Percentiles rank a stretch among this genome's conserved stretches.
phyloP scores from a whole-genome alignment of 2,888 invertebrate genomes.

The Icerya purchasi region DNA sequence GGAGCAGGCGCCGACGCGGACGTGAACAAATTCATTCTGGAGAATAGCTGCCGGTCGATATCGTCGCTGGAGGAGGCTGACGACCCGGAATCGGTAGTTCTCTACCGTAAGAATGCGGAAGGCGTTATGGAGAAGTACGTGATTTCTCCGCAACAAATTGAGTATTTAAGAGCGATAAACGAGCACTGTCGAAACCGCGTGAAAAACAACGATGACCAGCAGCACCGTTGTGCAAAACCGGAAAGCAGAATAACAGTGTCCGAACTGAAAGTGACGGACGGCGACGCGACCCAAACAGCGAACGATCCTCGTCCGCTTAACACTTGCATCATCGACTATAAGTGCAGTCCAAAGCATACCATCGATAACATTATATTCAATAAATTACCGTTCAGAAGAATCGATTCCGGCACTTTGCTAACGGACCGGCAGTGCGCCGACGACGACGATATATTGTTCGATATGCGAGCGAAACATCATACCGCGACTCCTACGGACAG shows the following conservation, averaged over 20 bases:
- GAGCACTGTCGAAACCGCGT: conserved; percentile 13
- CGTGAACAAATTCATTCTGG: conserved; percentile 4
- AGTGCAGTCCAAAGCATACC: conserved; percentile 1
- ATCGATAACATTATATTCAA: background rate
- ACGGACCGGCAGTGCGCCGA: background rate
- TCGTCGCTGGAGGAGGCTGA: conserved; percentile 12
- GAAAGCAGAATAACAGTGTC: conserved; percentile 1
- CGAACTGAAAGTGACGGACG: background rate
- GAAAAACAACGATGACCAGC: conserved; percentile 14
- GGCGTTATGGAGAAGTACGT: conserved; percentile 20
- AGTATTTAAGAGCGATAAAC: conserved; percentile 19
- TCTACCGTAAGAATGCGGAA: conserved; percentile 19
- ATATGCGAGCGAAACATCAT: background rate
- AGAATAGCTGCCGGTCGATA: background rate
- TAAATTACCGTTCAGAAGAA: background rate
- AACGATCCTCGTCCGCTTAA: background rate
- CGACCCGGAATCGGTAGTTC: conserved; percentile 21
- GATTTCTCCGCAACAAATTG: conserved; percentile 20
- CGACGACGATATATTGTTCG: background rate
- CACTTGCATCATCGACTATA: background rate
- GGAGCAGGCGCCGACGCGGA: conserved; percentile 3
- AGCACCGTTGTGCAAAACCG: no score
- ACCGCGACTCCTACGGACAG: background rate
- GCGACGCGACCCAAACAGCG: background rate
- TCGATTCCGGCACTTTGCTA: background rate